These are phyloP conservation scores for Euborellia annulipes DNA, from an alignment of 1,140 invertebrate species.

Conservation along the genomic window DNA sequence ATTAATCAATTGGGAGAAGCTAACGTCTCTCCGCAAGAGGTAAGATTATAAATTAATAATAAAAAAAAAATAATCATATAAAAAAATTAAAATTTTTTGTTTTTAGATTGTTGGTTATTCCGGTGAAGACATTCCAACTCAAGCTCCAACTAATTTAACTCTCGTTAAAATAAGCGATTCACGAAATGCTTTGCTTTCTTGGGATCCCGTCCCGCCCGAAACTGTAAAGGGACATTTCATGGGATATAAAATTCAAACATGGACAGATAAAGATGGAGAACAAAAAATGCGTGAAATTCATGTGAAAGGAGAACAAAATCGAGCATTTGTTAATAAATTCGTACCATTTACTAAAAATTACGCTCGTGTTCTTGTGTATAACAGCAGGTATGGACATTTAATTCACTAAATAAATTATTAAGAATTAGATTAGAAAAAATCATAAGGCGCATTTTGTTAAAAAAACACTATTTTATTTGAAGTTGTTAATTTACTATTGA, in stretches of 20 bases:
- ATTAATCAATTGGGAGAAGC: constrained; percentile 82
- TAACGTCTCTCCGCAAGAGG: constrained; percentile 60
- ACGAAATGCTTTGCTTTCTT: constrained; percentile 62
- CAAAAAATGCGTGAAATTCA: constrained; percentile 61
- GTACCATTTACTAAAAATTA: constrained; percentile 80
- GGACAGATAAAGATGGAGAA: constrained; percentile 69
- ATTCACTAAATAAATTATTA: not conserved
- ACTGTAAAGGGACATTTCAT: constrained; percentile 80
- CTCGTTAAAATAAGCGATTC: constrained; percentile 52
- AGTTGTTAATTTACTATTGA: too few species aligned
- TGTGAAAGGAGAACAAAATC: constrained; percentile 52
- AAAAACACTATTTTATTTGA: too few species aligned
- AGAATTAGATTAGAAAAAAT: not conserved
- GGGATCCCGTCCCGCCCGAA: constrained; percentile 60
- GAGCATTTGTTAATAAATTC: constrained; percentile 65
- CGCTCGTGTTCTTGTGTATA: constrained; percentile 78
- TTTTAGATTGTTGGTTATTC: constrained; percentile 58
- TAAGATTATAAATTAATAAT: constrained; percentile 20
- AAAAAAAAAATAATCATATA: too few species aligned
- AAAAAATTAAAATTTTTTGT: too few species aligned
- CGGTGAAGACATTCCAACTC: constrained; percentile 75
- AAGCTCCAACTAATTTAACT: constrained; percentile 74
- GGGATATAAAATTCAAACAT: constrained; percentile 91
- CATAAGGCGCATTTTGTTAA: too few species aligned
- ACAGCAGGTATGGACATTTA: constrained; percentile 38